Base-by-base conservation (phyloP, 2,888 invertebrate genomes). In the Eristalis pertinax region DNA sequence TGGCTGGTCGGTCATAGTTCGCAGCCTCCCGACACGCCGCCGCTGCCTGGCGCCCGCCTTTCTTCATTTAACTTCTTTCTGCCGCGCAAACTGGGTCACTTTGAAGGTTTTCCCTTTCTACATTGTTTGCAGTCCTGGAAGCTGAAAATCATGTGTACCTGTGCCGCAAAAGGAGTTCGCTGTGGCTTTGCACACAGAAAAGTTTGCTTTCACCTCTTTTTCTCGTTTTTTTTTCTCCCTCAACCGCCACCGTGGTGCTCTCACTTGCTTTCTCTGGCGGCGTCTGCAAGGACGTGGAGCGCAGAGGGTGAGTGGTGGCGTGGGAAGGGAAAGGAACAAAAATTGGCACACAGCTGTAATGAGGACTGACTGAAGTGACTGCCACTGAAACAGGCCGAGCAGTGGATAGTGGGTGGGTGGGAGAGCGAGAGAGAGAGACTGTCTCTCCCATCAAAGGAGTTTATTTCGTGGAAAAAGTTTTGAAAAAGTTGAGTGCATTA, bases 71-170 rank as follows among this genome's bases (percentile, higher is more conserved):
- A 50, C 80, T 70, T 79, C 63, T 76, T 68, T 79, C 13, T 81
- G 74, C 56, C 60, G 56, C 26, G 64, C 43, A 73, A 77, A 80
- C 64, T 87, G 60, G 87, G 87, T 87, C 87, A 80, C 84, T 84
- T 87, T 87, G 84, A 84, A 87, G 87, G 83, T 87, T 87, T 87
- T 87, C 83, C 79, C 87, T 83, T 83, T 87, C 87, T 83, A 80
- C 72, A 80, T 84, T 84, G 79, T 87, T 87, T 80, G 64, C 15
- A 80, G 50, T 74, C 84, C 62, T 83, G 80, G 76, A 76, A 84
- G 84, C 87, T 87, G 84, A 76, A 87, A 80, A 80, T 84, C 84
- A 84, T 87, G 75, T 87, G 83, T 79, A 87, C 75, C 73, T 79
- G 24, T 32, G 38, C 60, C 70, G 60, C 58, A 35, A 78, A 63